Percentiles rank a stretch among this genome's conserved stretches.
Conservation (phyloP, 2,797 vertebrate species). For the Phylloscopus collybita region DNA sequence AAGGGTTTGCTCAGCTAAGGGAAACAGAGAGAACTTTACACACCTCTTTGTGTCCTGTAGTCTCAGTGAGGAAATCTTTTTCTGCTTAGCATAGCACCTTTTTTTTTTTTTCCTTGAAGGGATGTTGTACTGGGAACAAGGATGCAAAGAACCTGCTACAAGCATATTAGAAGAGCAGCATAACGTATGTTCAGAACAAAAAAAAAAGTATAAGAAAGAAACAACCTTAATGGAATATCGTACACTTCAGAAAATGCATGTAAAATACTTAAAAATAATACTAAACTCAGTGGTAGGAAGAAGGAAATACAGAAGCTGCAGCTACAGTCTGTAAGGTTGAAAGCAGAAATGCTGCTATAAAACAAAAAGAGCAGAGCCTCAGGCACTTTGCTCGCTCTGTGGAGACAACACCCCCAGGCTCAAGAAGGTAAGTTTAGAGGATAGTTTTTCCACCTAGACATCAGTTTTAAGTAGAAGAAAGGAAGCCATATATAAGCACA, state of each 20-base stretch:
- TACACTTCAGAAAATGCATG: not conserved
- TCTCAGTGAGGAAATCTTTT: not conserved
- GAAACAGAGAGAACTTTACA: not conserved
- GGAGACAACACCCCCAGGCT: not conserved
- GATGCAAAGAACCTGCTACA: not conserved
- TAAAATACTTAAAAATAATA: not conserved
- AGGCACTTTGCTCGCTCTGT: not conserved
- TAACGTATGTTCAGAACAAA: not conserved
- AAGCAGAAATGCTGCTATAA: not conserved
- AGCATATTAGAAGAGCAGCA: not conserved
- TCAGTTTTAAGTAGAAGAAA: not conserved
- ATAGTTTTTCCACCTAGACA: not conserved
- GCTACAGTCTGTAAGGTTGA: not conserved
- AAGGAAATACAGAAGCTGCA: not conserved
- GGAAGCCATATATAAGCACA: not conserved
- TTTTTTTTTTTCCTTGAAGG: not conserved
- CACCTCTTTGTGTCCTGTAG: not conserved
- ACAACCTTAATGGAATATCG: not conserved
- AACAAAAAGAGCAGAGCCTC: not conserved
- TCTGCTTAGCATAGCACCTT: accelerated
- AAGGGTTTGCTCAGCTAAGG: not conserved
- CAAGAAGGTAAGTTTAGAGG: not conserved
- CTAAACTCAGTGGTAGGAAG: not conserved
- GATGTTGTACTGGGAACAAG: not conserved
- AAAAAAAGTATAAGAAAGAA: not conserved